A percentile compares a stretch with the other conserved stretches of the same genome.
These are phyloP conservation scores for Formicarius rufipectus DNA, from an alignment of 2,113 vertebrate species.

Conservation along the genomic window DNA sequence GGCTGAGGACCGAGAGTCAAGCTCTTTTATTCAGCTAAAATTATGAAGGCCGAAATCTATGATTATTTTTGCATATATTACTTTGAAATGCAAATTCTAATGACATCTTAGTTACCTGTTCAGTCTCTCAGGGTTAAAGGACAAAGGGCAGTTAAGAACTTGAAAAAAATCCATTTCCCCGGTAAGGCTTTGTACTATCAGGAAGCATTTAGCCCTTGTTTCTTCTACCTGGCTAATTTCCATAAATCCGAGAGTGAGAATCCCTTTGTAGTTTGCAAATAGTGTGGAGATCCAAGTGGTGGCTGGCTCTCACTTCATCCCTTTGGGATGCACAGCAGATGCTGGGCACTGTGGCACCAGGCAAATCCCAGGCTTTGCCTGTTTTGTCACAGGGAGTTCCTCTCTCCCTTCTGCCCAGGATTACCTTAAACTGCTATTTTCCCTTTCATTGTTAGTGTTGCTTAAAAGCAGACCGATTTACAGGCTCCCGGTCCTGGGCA, in stretches of 20 bases:
- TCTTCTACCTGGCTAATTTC: background rate
- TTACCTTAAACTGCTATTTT: background rate
- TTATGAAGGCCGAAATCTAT: background rate
- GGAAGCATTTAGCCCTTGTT: background rate
- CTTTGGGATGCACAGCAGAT: background rate
- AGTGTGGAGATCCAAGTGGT: accelerated
- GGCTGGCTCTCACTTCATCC: background rate
- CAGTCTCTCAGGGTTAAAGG: slow-evolving; percentile 42
- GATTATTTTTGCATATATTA: slow-evolving; percentile 39
- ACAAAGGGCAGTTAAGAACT: slow-evolving; percentile 21
- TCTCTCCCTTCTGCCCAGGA: background rate
- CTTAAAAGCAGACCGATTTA: background rate
- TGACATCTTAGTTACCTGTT: background rate
- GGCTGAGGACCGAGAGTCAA: background rate
- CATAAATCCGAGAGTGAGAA: background rate
- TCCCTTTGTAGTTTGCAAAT: background rate
- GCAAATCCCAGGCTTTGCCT: background rate
- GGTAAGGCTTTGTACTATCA: background rate
- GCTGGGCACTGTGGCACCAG: accelerated
- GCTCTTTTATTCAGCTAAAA: slow-evolving; percentile 52
- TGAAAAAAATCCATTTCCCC: slow-evolving; percentile 19
- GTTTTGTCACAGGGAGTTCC: background rate
- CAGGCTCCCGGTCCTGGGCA: background rate
- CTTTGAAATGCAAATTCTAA: slow-evolving; percentile 66
- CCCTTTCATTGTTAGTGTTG: background rate